Base-by-base conservation (phyloP, 2,888 invertebrate species). In the Heliconius ismenius region DNA sequence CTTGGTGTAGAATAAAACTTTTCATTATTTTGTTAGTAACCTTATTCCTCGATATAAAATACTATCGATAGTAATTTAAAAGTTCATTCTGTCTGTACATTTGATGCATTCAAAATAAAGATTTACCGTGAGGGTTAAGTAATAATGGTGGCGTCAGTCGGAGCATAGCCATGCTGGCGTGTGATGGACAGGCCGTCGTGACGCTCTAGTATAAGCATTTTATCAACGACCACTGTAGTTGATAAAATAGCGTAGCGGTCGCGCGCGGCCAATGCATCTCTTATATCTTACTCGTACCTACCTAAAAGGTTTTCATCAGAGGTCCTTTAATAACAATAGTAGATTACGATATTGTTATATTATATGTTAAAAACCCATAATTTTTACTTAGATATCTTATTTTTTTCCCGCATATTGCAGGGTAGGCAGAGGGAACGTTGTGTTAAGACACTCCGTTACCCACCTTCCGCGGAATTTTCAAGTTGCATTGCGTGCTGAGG, bases 151-250 rank as follows among this genome's bases (percentile, higher is more conserved):
- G 72, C 78, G 81, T 82, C 80, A 82, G 79, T 83, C 81, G 81
- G 82, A 84, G 84, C n/a, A n/a, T n/a, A 80, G 83, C 81, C 82
- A 80, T 77, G 79, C 39, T 80, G 82, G 81, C 83, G 81, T 77
- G 86, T 91, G 92, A 92, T 89, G 89, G 88, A 91, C 87, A 86
- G 82, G 75, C 74, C 76, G 84, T 84, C 83, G 87, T 84, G 84
- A 86, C 88, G 86, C 85, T 87, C 88, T 93, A 92, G 93, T 92
- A 92, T 91, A 89, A 86, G 83, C 91, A 89, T 91, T 93, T 91
- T 92, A 91, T 93, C 93, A 93, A 90, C 88, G 90, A 86, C 79
- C 81, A 78, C 73, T 28, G 28, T 28, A 3, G 28, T 28, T 28
- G 28, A 28, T 28, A 28, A 28, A 28, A 32, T 32, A 32, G 82